A percentile compares a stretch with the other conserved stretches of the same genome.
Conservation (phyloP, 2,888 invertebrate genomes). For the Tubulanus polymorphus region DNA sequence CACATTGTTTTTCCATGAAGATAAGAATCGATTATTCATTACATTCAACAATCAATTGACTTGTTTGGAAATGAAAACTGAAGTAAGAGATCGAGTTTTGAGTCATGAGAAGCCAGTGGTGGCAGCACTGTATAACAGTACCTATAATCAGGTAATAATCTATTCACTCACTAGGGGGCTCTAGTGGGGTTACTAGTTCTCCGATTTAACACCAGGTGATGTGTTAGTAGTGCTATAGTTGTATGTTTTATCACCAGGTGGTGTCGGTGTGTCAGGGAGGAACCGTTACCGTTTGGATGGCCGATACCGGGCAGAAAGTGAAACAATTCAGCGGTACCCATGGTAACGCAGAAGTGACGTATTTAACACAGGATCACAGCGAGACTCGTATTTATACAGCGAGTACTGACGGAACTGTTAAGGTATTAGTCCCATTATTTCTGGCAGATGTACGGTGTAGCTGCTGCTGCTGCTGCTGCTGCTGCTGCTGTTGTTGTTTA, state of each 20-base stretch:
- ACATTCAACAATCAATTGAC: constrained; percentile 51
- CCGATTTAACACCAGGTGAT: too few relatives aligned
- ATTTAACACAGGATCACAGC: constrained; percentile 45
- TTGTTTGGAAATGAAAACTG: constrained; percentile 50
- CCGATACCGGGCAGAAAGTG: constrained; percentile 53
- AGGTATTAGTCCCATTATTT: constrained; percentile 30
- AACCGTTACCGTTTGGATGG: constrained; percentile 50
- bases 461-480: neutral
- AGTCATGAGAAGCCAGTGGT: constrained; percentile 52
- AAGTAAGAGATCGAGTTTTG: constrained; percentile 46
- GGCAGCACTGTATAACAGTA: constrained; percentile 43
- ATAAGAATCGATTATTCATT: constrained; percentile 45
- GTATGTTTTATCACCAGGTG: constrained; percentile 44
- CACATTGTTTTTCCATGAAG: constrained; percentile 47
- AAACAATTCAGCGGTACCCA: constrained; percentile 48
- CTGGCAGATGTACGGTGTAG: neutral
- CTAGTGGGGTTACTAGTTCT: too few relatives aligned
- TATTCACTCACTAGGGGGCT: too few relatives aligned
- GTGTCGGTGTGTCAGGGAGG: constrained; percentile 50
- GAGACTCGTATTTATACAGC: constrained; percentile 48
- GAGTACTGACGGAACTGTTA: constrained; percentile 51
- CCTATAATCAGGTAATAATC: constrained; percentile 49
- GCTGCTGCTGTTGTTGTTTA: neutral
- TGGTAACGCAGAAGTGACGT: constrained; percentile 48
- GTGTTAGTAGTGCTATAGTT: neutral